Evolutionary conservation across 1,140 invertebrate species (phyloP).

Genomic region (Cydia splendana): DNA sequence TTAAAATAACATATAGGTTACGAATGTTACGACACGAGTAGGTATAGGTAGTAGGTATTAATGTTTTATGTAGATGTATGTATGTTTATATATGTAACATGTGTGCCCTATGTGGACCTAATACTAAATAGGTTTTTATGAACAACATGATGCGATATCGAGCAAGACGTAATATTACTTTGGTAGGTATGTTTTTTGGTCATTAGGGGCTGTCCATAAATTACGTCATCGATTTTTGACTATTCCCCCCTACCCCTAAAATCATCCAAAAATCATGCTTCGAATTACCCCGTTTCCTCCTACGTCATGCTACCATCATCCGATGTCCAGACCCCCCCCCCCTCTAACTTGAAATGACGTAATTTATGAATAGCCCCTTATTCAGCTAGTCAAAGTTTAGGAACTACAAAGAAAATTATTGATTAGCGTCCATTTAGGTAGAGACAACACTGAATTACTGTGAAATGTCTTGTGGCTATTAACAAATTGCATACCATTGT

Average conservation of each 20-base stretch:
- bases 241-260: too few species aligned
- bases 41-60: neutral
- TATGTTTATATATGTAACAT: neutral
- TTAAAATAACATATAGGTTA: neutral
- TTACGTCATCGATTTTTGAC: too few species aligned
- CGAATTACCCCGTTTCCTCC: too few species aligned
- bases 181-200: neutral
- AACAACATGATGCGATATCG: neutral
- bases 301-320: too few species aligned
- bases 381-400: conserved; percentile 27
- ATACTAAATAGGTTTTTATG: neutral
- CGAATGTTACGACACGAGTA: conserved; percentile 1
- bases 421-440: neutral
- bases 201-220: too few species aligned
- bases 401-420: neutral
- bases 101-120: neutral
- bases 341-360: too few species aligned
- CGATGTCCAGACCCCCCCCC: too few species aligned
- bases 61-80: neutral
- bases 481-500: too few species aligned
- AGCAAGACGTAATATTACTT: neutral
- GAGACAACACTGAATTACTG: neutral
- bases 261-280: too few species aligned
- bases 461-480: too few species aligned
- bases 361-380: too few species aligned